A percentile compares a stretch with the other conserved stretches of the same genome.
These are phyloP conservation scores for Pocillopora damicornis DNA, from an alignment of 64 coral and sea anemone species.

Conservation along the genomic window DNA sequence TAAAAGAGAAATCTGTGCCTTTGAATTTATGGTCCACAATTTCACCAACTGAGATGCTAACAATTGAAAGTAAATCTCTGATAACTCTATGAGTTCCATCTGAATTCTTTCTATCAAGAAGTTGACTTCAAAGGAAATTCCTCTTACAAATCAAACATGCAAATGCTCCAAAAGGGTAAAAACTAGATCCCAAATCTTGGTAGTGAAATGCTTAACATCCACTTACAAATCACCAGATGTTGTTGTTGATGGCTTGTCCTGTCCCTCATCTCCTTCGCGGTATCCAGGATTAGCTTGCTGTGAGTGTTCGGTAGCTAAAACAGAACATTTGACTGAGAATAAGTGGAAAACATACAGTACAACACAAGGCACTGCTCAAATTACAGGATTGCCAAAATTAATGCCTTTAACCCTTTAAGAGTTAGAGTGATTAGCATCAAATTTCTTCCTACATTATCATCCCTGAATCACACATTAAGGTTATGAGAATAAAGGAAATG, in stretches of 20 bases:
- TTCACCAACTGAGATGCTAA: too few species aligned
- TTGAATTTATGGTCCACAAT: too few species aligned
- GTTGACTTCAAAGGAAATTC: too few species aligned
- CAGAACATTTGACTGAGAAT: background rate
- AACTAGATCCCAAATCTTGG: background rate
- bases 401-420: background rate
- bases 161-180: too few species aligned
- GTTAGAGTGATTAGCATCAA: too few species aligned
- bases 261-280: background rate
- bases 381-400: background rate
- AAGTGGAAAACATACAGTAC: background rate
- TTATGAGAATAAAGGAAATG: too few species aligned
- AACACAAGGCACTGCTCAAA: background rate
- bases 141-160: too few species aligned
- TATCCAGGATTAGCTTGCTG: constrained; percentile 16
- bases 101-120: too few species aligned
- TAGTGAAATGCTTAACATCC: background rate
- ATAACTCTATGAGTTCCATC: too few species aligned
- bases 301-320: background rate
- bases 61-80: too few species aligned
- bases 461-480: too few species aligned
- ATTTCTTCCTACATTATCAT: too few species aligned
- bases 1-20: background rate
- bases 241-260: background rate
- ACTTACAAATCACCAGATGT: constrained; percentile 16